Evolutionary conservation across 1,140 invertebrate genomes (phyloP).

Genomic region (Branchinecta lindahli): DNA sequence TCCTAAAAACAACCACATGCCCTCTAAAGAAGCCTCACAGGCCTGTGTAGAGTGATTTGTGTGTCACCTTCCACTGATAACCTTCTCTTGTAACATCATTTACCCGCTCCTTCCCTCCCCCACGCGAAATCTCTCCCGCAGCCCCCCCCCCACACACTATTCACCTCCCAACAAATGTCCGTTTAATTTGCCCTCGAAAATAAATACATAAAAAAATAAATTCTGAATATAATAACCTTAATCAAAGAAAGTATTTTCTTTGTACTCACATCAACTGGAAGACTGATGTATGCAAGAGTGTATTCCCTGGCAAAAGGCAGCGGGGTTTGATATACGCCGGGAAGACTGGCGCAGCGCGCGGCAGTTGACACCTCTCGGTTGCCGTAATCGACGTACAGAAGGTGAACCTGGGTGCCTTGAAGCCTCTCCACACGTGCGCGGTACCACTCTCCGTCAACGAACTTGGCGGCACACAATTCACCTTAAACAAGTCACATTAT

Average conservation of each 20-base stretch:
- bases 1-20: no score
- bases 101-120: no score
- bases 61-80: no score
- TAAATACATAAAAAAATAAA: no score
- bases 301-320: slow-evolving; percentile 75
- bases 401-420: slow-evolving; percentile 45
- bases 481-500: slow-evolving; percentile 32
- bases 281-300: slow-evolving; percentile 56
- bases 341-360: slow-evolving; percentile 54
- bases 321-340: slow-evolving; percentile 45
- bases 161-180: no score
- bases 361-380: slow-evolving; percentile 52
- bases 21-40: no score
- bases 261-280: slow-evolving; percentile 59
- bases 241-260: slow-evolving; percentile 18
- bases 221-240: no score
- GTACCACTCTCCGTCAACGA: slow-evolving; percentile 82
- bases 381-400: slow-evolving; percentile 91
- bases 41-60: no score
- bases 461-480: slow-evolving; percentile 80
- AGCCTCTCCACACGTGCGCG: slow-evolving; percentile 81
- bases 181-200: no score
- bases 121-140: no score
- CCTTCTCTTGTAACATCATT: no score
- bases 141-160: no score